A percentile compares a stretch with the other conserved stretches of the same genome.
Conservation (phyloP, 2,888 invertebrate genomes). For the Sarcophaga variegata region DNA sequence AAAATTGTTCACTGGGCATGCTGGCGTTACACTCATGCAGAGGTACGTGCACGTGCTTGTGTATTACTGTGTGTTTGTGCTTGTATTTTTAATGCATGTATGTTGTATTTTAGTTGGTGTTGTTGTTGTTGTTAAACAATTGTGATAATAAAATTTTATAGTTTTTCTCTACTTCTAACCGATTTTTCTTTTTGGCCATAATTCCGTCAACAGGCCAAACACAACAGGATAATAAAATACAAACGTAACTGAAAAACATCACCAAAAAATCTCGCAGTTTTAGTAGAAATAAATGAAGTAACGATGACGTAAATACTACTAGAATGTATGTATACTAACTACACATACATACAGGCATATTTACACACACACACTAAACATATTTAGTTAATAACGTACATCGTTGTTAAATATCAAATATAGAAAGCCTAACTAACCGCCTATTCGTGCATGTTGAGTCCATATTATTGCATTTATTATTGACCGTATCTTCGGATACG, state of each 20-base stretch:
- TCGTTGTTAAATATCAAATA: too few species aligned
- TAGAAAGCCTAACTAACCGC: too few species aligned
- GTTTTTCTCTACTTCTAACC: background rate
- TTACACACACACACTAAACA: conserved; percentile 1
- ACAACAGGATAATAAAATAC: background rate
- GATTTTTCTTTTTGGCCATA: background rate
- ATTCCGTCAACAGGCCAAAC: background rate
- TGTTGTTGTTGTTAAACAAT: background rate
- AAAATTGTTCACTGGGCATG: background rate
- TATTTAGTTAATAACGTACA: background rate
- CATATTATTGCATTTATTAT: conserved; percentile 34
- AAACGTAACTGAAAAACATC: background rate
- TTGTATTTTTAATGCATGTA: background rate
- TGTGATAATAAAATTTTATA: background rate
- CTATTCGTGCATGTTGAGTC: too few species aligned
- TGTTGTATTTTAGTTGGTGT: background rate
- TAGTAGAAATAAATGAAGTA: background rate
- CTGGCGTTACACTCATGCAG: too few species aligned
- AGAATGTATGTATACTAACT: too few species aligned
- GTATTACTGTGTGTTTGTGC: background rate
- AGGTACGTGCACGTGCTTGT: background rate
- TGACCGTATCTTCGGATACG: conserved; percentile 15
- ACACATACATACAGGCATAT: background rate
- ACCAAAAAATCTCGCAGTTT: background rate
- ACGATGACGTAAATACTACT: background rate